Percentiles rank a stretch among this genome's conserved stretches.
These are phyloP conservation scores for Eulimnadia texana DNA, from an alignment of 1,140 invertebrate species.

Conservation along the genomic window DNA sequence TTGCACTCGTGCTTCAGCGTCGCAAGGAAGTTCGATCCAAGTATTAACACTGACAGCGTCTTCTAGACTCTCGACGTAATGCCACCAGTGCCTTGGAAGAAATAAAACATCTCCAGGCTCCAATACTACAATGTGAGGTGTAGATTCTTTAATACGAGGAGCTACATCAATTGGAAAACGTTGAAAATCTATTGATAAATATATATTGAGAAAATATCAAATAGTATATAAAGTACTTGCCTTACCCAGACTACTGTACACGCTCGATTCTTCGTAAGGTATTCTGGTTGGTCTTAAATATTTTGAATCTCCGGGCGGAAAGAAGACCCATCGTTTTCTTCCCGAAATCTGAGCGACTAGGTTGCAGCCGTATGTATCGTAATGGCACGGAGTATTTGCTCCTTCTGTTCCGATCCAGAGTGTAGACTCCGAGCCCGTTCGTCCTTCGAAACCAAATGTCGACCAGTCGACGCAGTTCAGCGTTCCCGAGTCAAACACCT, in stretches of 20 bases:
- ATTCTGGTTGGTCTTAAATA: slow-evolving; percentile 62
- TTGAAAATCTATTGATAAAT: background rate
- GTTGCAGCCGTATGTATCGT: slow-evolving; percentile 88
- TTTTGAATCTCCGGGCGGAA: slow-evolving; percentile 55
- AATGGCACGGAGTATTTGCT: slow-evolving; percentile 83
- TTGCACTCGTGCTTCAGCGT: slow-evolving; percentile 21
- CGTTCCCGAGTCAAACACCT: slow-evolving; percentile 43
- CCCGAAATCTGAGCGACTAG: slow-evolving; percentile 77
- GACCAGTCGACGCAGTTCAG: slow-evolving; percentile 52
- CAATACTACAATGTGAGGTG: slow-evolving; percentile 44
- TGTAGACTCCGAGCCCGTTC: slow-evolving; percentile 52
- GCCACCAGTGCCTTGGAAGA: slow-evolving; percentile 88
- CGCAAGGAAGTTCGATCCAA: slow-evolving; percentile 54
- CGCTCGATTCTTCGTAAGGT: slow-evolving; percentile 92
- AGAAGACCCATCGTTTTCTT: slow-evolving; percentile 87
- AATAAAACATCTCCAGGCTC: slow-evolving; percentile 72
- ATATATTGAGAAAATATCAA: slow-evolving; percentile 16
- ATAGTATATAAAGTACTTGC: slow-evolving; percentile 31
- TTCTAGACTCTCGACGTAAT: slow-evolving; percentile 75
- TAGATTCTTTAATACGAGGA: slow-evolving; percentile 28
- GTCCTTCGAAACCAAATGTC: slow-evolving; percentile 54
- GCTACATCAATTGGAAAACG: slow-evolving; percentile 22
- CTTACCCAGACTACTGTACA: slow-evolving; percentile 76
- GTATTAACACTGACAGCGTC: slow-evolving; percentile 64
- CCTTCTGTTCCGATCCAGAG: slow-evolving; percentile 80